Percentiles rank a stretch among this genome's conserved stretches.
Evolutionary conservation across 2,113 vertebrate species (phyloP).

Genomic region (Fregata magnificens): DNA sequence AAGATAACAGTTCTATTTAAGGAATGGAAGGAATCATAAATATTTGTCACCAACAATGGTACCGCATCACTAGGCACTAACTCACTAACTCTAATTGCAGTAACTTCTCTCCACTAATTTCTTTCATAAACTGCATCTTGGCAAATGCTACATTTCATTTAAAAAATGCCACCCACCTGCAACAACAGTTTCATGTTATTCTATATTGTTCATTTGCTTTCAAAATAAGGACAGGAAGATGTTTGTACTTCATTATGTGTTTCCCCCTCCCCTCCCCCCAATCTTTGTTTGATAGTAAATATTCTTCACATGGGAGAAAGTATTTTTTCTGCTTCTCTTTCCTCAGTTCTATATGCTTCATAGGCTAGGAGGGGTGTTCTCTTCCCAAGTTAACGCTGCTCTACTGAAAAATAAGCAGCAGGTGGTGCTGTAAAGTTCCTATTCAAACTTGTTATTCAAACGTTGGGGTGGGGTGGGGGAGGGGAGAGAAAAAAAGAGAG

Average conservation of each 20-base stretch:
- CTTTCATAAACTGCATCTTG: not conserved
- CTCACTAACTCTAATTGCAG: not conserved
- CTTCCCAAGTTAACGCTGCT: not conserved
- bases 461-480: accelerated
- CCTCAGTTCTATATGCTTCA: not conserved
- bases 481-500: too few species aligned
- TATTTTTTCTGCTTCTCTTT: not conserved
- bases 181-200: not conserved
- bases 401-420: not conserved
- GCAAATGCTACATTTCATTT: not conserved
- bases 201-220: not conserved
- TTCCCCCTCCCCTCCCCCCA: not conserved
- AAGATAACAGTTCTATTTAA: not conserved
- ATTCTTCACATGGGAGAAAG: not conserved
- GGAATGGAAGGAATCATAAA: not conserved
- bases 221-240: not conserved
- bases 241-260: not conserved
- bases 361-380: not conserved
- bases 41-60: not conserved
- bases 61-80: not conserved
- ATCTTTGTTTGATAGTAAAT: not conserved
- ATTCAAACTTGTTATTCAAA: not conserved
- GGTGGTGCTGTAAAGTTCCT: slow-evolving; percentile 1
- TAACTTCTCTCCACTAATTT: not conserved
- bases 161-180: not conserved